Conservation (phyloP, 2,797 vertebrate genomes). For the Sebastes taczanowskii region DNA sequence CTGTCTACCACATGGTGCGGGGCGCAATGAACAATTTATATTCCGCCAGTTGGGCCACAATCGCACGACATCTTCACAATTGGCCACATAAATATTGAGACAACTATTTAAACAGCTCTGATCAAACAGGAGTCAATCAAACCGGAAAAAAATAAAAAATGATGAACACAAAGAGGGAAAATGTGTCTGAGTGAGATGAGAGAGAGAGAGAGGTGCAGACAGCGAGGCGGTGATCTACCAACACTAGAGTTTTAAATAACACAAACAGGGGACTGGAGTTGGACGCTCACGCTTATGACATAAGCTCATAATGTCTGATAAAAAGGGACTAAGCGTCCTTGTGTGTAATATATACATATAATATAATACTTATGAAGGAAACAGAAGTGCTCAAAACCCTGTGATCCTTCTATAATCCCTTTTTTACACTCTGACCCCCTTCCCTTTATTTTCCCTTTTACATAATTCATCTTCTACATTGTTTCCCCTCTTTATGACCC, state of each 20-base stretch:
- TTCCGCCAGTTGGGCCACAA: slow-evolving; percentile 33
- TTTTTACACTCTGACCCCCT: neutral
- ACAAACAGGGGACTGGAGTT: slow-evolving; percentile 1
- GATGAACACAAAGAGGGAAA: slow-evolving; percentile 9
- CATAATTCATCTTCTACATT: neutral
- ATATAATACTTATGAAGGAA: neutral
- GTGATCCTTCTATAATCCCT: slow-evolving; percentile 20
- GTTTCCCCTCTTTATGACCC: neutral
- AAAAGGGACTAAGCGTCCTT: neutral
- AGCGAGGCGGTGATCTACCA: neutral
- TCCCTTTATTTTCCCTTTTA: neutral
- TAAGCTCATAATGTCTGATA: slow-evolving; percentile 2
- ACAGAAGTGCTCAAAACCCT: slow-evolving; percentile 2
- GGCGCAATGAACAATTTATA: slow-evolving; percentile 38
- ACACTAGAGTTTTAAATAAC: slow-evolving; percentile 8
- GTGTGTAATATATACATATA: neutral
- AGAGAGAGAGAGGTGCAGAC: neutral
- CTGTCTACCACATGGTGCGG: slow-evolving; percentile 23
- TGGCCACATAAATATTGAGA: slow-evolving; percentile 57
- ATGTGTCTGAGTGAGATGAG: neutral
- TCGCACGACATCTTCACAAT: slow-evolving; percentile 37
- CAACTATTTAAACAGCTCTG: slow-evolving; percentile 62
- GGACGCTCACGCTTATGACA: neutral
- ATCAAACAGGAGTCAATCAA: slow-evolving; percentile 57
- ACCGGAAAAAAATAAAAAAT: slow-evolving; percentile 13